Evolutionary conservation across 2,888 invertebrate genomes (phyloP).

Genomic region (Entomobrya multifasciata): DNA sequence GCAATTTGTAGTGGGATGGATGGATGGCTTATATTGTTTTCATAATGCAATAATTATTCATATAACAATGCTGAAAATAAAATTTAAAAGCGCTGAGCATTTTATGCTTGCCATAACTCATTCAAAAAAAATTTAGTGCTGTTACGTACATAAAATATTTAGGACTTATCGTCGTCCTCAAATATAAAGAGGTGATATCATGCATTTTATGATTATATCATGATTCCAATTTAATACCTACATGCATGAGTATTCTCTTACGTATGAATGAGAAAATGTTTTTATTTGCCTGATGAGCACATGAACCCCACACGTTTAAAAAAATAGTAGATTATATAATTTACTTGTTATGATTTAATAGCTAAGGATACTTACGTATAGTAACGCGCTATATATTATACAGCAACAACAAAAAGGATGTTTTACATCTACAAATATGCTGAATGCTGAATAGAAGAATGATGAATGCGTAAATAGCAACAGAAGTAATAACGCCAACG

Average conservation of each 20-base stretch:
- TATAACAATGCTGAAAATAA: constrained; percentile 42
- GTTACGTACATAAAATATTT: not conserved
- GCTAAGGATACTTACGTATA: too few species aligned
- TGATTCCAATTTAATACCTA: not conserved
- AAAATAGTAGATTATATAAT: too few species aligned
- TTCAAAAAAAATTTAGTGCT: constrained; percentile 32
- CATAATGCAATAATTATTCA: not conserved
- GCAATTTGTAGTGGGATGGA: not conserved
- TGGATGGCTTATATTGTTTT: constrained; percentile 24
- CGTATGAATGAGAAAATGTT: too few species aligned
- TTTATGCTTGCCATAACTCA: constrained; percentile 59
- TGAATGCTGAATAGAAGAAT: not conserved
- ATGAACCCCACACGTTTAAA: not conserved
- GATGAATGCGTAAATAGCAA: constrained; percentile 53
- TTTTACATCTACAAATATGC: not conserved
- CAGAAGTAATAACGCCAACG: constrained; percentile 60
- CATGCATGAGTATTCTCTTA: too few species aligned
- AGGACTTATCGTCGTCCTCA: not conserved
- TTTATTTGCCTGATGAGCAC: not conserved
- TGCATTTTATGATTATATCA: not conserved
- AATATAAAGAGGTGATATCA: not conserved
- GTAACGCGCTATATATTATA: not conserved
- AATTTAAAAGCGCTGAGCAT: constrained; percentile 15
- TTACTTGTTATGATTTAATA: too few species aligned
- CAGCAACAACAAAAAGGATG: too few species aligned